Evolutionary conservation across 2,113 vertebrate species (phyloP).

Genomic region (Neomonachus schauinslandi): DNA sequence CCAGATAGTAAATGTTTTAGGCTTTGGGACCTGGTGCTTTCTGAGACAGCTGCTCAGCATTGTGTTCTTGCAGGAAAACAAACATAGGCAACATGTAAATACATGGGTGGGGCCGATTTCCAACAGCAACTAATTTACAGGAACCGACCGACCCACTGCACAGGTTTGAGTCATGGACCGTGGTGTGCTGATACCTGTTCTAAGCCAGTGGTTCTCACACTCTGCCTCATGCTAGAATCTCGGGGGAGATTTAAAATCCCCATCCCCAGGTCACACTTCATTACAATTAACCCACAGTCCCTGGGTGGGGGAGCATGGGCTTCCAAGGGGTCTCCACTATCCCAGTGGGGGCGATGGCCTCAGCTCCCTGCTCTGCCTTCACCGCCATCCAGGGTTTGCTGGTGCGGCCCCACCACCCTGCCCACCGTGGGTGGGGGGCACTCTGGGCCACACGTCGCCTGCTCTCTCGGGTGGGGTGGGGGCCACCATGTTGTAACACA

Average conservation of each 20-base stretch:
- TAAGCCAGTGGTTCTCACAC: not conserved
- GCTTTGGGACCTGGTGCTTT: not conserved
- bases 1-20: not conserved
- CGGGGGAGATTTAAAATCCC: not conserved
- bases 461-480: too few species aligned
- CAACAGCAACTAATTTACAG: not conserved
- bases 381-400: too few species aligned
- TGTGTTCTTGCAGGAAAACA: not conserved
- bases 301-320: fast-evolving
- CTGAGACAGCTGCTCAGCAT: not conserved
- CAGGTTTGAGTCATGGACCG: fast-evolving
- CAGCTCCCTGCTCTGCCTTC: fast-evolving
- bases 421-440: too few species aligned
- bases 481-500: too few species aligned
- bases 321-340: not conserved
- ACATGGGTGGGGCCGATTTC: not conserved
- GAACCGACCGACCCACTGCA: too few species aligned
- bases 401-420: too few species aligned
- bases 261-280: too few species aligned
- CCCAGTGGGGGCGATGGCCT: fast-evolving
- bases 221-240: not conserved
- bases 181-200: fast-evolving
- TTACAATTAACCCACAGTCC: not conserved
- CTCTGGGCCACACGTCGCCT: too few species aligned
- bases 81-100: not conserved